A percentile compares a stretch with the other conserved stretches of the same genome.
Conservation (phyloP, 2,888 invertebrate genomes). For the Diloba caeruleocephala region DNA sequence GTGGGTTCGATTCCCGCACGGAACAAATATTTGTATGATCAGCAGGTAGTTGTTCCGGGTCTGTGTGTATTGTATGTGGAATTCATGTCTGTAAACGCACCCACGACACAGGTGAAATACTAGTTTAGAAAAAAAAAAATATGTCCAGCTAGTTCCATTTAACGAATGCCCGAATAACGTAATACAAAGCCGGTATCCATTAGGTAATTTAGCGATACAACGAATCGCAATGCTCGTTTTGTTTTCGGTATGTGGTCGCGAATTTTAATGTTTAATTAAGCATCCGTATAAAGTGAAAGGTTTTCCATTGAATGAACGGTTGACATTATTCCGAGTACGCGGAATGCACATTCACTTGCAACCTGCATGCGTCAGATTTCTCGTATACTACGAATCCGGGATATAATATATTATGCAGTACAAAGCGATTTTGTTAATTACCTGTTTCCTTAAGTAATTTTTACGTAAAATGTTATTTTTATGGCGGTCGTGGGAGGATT, state of each 20-base stretch:
- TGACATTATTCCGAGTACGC: slow-evolving; percentile 53
- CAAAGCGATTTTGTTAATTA: background rate
- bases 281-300: slow-evolving; percentile 61
- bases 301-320: slow-evolving; percentile 44
- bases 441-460: background rate
- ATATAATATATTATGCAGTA: slow-evolving; percentile 12
- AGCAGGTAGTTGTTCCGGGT: too few relatives aligned
- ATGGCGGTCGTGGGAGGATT: too few relatives aligned
- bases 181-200: too few relatives aligned
- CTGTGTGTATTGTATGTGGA: too few relatives aligned
- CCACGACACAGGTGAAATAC: too few relatives aligned
- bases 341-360: slow-evolving; percentile 53
- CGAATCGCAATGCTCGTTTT: slow-evolving; percentile 2
- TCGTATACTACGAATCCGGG: slow-evolving; percentile 39
- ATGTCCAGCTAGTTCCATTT: too few relatives aligned
- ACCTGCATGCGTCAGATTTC: slow-evolving; percentile 45
- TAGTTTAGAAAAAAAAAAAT: too few relatives aligned
- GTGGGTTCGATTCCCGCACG: too few relatives aligned
- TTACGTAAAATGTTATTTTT: too few relatives aligned
- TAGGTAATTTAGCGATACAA: slow-evolving; percentile 27
- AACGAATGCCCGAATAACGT: too few relatives aligned
- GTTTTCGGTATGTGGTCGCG: slow-evolving; percentile 26
- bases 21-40: too few relatives aligned
- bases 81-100: too few relatives aligned
- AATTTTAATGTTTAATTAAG: slow-evolving; percentile 58